Percentiles rank a stretch among this genome's conserved stretches.
Evolutionary conservation across 2,797 vertebrate genomes (phyloP).

Genomic region (Poeciliopsis presidionis): DNA sequence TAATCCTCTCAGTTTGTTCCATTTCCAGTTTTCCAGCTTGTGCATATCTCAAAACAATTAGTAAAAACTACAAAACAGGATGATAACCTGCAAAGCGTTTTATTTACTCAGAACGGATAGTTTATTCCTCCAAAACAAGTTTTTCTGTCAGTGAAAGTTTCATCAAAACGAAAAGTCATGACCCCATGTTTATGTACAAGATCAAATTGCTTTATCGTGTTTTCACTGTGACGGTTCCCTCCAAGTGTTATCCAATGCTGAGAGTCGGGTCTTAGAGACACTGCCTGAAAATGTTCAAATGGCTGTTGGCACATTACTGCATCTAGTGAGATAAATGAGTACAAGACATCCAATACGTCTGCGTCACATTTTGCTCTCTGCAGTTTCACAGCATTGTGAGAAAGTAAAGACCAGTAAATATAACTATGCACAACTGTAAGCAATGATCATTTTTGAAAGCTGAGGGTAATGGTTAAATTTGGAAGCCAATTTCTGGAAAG

Average conservation of each 20-base stretch:
- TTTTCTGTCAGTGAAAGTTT: not conserved
- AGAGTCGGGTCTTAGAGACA: not conserved
- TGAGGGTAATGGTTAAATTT: not conserved
- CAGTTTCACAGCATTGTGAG: not conserved
- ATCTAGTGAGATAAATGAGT: not conserved
- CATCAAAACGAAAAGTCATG: not conserved
- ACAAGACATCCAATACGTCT: not conserved
- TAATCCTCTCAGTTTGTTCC: not conserved
- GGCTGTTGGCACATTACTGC: not conserved
- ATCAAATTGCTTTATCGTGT: not conserved
- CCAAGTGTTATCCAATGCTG: not conserved
- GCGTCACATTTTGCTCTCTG: not conserved
- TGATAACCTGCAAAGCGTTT: not conserved
- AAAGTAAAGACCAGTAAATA: not conserved
- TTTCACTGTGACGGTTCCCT: not conserved
- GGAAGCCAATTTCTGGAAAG: not conserved
- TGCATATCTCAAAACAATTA: not conserved
- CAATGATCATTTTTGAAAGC: not conserved
- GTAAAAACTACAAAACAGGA: not conserved
- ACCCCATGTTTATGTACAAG: not conserved
- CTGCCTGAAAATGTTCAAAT: not conserved
- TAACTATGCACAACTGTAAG: not conserved
- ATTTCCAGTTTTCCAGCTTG: not conserved
- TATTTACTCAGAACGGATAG: not conserved
- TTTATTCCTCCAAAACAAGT: not conserved